Base-by-base conservation (phyloP, 1,140 invertebrate genomes). In the Drosophila orosa region DNA sequence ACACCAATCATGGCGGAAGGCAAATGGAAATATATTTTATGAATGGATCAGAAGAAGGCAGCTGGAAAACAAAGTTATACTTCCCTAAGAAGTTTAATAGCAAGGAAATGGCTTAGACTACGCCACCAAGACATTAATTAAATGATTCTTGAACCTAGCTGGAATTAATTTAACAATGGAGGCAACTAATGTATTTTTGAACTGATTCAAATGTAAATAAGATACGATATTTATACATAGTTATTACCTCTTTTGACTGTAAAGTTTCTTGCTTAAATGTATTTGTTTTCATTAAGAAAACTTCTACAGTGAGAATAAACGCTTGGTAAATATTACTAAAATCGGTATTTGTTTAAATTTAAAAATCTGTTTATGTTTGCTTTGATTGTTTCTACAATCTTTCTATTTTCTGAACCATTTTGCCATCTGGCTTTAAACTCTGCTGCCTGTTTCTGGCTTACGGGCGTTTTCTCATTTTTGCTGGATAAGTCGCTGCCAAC, bases 1-100 rank as follows among this genome's bases (percentile, higher is more conserved):
- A 47, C 39, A 8, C 55, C 71, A 73, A 83, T 48, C 33, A 66
- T 58, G 45, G 6, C 35, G 57, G 63, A 57, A 59, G 62, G 72
- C 52, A 79, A 78, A 66, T 39, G 66, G 57, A 72, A 62, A 84
- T 66, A 42, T 63, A 40, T 66, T 74, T 62, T 58, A 86, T 72
- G 63, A 37, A 62, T 42, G 17, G 25, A 48, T 62, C 13, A 35
- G 24, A 19, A 10, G 29, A 8, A 59, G 35, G 22, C 45, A 44
- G 67, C 17, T 52, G 67, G n/a, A 29, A 29, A 62, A 33, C 7
- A 45, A 22, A 27, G 48, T 15, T 40, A 12, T 8, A 6, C 22
- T 68, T 25, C 17, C 2, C 4, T 5, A 2, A 12, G 10, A n/a
- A 45, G 39, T 19, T 17, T 9, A 31, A 47, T 17, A 13, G 10